phyloP scores from a whole-genome alignment of 2,113 vertebrate genomes.

The Pelvicachromis taeniatus region DNA sequence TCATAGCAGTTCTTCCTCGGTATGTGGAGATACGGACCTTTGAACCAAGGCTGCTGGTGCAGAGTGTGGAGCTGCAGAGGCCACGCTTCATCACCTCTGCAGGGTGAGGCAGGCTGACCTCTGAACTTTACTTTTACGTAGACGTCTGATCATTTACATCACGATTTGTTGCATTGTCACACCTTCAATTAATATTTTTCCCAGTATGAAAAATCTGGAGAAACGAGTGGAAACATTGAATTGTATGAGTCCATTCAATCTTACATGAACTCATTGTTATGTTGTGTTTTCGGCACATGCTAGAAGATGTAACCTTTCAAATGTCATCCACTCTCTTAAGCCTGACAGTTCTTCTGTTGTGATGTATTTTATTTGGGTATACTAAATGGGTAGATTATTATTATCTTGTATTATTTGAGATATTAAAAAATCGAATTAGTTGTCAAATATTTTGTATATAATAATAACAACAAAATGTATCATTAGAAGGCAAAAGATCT shows the following conservation, averaged over 20 bases:
- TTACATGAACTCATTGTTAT: background rate
- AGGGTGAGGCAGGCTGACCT: constrained; percentile 73
- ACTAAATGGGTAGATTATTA: background rate
- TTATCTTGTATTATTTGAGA: too few relatives aligned
- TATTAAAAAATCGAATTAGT: background rate
- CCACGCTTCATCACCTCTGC: constrained; percentile 95
- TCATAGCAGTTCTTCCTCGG: constrained; percentile 92
- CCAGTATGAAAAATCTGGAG: background rate
- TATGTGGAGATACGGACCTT: constrained; percentile 96
- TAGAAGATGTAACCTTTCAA: background rate
- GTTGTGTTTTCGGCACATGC: background rate
- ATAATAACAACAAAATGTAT: background rate
- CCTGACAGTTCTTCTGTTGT: accelerated
- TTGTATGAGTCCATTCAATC: accelerated
- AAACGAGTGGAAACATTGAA: background rate
- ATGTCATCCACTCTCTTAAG: background rate
- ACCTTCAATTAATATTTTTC: background rate
- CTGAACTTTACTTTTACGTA: background rate
- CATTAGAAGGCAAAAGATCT: background rate
- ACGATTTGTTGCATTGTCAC: background rate
- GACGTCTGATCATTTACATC: background rate
- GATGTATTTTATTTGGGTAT: background rate
- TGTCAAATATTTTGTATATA: background rate
- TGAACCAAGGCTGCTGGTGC: constrained; percentile 91
- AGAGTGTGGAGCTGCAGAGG: constrained; percentile 94